These are phyloP conservation scores for Nematolebias whitei DNA, from an alignment of 2,113 vertebrate species.

Conservation along the genomic window DNA sequence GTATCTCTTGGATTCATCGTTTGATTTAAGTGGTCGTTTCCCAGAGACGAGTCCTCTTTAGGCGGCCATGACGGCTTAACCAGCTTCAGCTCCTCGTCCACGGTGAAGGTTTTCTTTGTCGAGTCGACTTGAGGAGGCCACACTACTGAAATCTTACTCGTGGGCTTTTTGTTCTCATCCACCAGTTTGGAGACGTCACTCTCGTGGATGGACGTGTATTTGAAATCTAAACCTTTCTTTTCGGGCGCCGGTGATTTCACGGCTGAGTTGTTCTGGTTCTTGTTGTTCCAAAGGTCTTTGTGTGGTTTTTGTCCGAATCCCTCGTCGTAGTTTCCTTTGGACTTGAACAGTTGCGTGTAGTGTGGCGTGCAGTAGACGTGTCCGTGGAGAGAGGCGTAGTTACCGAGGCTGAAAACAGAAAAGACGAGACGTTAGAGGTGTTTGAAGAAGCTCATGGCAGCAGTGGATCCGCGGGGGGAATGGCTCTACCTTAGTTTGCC, in stretches of 20 bases:
- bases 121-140: constrained; percentile 89
- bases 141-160: constrained; percentile 87
- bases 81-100: constrained; percentile 85
- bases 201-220: constrained; percentile 25
- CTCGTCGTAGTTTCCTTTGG: constrained; percentile 98
- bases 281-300: constrained; percentile 88
- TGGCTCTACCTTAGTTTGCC: constrained; percentile 89
- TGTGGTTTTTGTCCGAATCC: constrained; percentile 95
- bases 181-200: constrained; percentile 43
- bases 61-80: constrained; percentile 91
- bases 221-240: constrained; percentile 53
- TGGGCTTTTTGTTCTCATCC: constrained; percentile 77
- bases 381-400: constrained; percentile 97
- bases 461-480: background rate
- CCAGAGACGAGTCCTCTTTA: constrained; percentile 57
- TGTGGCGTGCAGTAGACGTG: constrained; percentile 97
- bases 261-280: constrained; percentile 69
- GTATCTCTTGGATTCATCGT: constrained; percentile 49
- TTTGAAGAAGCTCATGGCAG: background rate
- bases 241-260: constrained; percentile 58
- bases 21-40: constrained; percentile 40
- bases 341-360: constrained; percentile 96
- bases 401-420: constrained; percentile 86
- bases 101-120: constrained; percentile 79
- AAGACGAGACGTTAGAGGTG: constrained; percentile 18